Conservation (phyloP, 2,113 vertebrate genomes). For the Nothoprocta pentlandii region DNA sequence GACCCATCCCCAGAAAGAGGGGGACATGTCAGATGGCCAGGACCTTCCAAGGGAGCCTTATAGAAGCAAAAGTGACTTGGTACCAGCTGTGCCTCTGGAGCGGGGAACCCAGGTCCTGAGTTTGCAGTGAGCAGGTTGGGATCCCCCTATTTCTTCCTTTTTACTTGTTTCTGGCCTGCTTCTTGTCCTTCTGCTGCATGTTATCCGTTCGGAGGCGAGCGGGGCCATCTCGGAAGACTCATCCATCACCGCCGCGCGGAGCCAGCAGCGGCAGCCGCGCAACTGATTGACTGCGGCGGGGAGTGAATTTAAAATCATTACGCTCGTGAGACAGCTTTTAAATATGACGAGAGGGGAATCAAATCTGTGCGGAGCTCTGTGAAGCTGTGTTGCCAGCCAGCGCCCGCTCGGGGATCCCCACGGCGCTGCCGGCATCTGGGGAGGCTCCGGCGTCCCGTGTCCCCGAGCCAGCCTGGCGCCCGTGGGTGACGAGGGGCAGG, state of each 20-base stretch:
- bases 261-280: background rate
- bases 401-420: background rate
- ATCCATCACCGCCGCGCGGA: slow-evolving; percentile 50
- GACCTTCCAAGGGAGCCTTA: background rate
- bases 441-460: fast-evolving
- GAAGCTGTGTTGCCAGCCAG: background rate
- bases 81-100: background rate
- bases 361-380: background rate
- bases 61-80: fast-evolving
- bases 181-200: background rate
- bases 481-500: background rate
- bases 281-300: slow-evolving; percentile 33
- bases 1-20: background rate
- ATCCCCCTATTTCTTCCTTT: background rate
- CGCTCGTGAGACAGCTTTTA: slow-evolving; percentile 16
- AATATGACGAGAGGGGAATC: background rate
- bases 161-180: background rate
- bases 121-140: background rate
- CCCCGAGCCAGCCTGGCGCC: background rate
- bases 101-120: fast-evolving
- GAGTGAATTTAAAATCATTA: slow-evolving; percentile 54
- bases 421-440: background rate
- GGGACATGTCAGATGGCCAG: background rate
- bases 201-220: background rate
- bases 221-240: slow-evolving; percentile 29